phyloP scores from a whole-genome alignment of 2,888 invertebrate genomes.

The Acrocera orbiculus region DNA sequence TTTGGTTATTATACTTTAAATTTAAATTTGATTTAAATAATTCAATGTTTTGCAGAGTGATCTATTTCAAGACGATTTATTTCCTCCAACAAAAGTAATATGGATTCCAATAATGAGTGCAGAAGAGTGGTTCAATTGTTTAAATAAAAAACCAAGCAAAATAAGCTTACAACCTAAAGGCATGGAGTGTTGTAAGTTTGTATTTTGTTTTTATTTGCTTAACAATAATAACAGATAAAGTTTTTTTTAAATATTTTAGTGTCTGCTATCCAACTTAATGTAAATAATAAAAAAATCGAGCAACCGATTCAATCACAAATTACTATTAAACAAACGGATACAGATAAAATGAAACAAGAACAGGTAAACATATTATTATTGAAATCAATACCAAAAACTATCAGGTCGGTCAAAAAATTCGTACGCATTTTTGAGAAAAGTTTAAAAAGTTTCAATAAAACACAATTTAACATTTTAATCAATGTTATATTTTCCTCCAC shows the following conservation, averaged over 20 bases:
- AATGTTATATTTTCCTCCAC: too few relatives aligned
- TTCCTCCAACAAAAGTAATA: conserved; percentile 77
- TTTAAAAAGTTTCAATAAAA: too few relatives aligned
- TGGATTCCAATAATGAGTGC: conserved; percentile 64
- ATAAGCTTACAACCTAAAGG: conserved; percentile 69
- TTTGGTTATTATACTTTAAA: conserved; percentile 1
- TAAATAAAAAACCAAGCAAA: conserved; percentile 40
- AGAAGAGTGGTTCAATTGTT: conserved; percentile 61
- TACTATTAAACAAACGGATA: conserved; percentile 19
- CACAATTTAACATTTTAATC: too few relatives aligned
- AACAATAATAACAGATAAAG: too few relatives aligned
- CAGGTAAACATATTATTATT: too few relatives aligned
- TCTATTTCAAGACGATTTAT: conserved; percentile 93
- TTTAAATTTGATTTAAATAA: conserved; percentile 6
- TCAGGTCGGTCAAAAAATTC: too few relatives aligned
- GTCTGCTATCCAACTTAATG: conserved; percentile 26
- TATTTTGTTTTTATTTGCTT: too few relatives aligned
- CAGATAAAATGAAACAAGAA: conserved; percentile 35
- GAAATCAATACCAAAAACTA: too few relatives aligned
- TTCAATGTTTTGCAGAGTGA: conserved; percentile 46
- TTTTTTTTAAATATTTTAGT: conserved; percentile 15
- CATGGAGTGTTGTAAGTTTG: conserved; percentile 70
- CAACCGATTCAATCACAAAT: conserved; percentile 8
- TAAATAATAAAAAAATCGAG: conserved; percentile 19
- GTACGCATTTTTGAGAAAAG: too few relatives aligned